A percentile compares a stretch with the other conserved stretches of the same genome.
These are phyloP conservation scores for Chionis minor DNA, from an alignment of 2,113 vertebrate genomes.

Conservation along the genomic window DNA sequence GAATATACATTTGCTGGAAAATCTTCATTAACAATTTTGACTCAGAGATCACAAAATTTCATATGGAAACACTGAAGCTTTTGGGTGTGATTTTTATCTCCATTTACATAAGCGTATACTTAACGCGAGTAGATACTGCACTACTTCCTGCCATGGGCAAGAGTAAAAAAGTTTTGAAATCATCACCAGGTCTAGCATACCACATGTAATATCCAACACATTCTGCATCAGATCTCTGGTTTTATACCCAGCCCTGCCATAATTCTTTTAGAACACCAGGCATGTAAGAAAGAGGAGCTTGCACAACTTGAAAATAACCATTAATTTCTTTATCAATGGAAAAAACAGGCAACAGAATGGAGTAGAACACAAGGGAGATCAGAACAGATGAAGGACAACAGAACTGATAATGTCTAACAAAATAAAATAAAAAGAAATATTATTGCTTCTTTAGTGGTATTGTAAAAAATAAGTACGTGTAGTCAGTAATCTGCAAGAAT, in stretches of 20 bases:
- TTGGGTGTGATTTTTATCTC: neutral
- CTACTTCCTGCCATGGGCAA: neutral
- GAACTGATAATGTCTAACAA: neutral
- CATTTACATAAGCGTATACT: neutral
- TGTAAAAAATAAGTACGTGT: neutral
- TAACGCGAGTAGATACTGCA: neutral
- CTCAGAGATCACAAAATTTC: neutral
- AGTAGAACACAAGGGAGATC: neutral
- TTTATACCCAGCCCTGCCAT: neutral
- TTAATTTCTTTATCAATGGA: neutral
- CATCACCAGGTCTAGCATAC: neutral
- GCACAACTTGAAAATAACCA: neutral
- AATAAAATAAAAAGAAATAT: neutral
- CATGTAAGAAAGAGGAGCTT: neutral
- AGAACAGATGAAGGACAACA: neutral
- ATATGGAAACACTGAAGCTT: neutral
- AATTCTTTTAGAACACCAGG: neutral
- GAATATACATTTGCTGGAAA: neutral
- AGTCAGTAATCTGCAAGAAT: neutral
- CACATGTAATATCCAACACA: neutral
- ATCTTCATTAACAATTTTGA: neutral
- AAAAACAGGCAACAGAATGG: neutral
- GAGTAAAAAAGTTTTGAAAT: neutral
- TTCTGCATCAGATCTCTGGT: neutral
- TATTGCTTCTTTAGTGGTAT: neutral